phyloP scores from a whole-genome alignment of 2,888 invertebrate species.

The Acronicta aceris region DNA sequence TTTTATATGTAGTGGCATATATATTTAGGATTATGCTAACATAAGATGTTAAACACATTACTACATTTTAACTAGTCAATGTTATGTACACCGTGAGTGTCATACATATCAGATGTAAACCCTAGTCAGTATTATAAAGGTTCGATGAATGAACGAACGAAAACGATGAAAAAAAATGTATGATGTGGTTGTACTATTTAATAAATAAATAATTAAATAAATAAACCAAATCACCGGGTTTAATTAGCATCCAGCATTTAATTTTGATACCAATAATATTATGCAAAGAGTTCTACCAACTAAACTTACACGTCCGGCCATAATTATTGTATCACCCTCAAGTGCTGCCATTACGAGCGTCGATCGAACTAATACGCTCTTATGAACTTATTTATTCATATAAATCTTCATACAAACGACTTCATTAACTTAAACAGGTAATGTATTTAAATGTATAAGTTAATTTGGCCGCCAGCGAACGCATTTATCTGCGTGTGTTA shows the following conservation, averaged over 20 bases:
- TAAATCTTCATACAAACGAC: conserved; percentile 62
- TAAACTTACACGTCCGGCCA: conserved; percentile 37
- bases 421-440: conserved; percentile 62
- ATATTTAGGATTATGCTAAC: too few relatives aligned
- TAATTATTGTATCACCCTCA: conserved; percentile 47
- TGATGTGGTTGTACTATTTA: too few relatives aligned
- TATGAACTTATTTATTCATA: conserved; percentile 53
- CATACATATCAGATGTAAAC: too few relatives aligned
- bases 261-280: not conserved
- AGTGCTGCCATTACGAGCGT: conserved; percentile 36
- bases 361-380: conserved; percentile 49
- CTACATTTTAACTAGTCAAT: too few relatives aligned
- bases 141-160: too few relatives aligned
- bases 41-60: too few relatives aligned
- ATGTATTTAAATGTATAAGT: conserved; percentile 60
- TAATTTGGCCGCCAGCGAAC: conserved; percentile 66
- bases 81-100: too few relatives aligned
- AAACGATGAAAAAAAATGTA: too few relatives aligned
- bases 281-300: conserved; percentile 29
- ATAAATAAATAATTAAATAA: too few relatives aligned
- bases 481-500: conserved; percentile 80
- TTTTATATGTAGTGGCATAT: too few relatives aligned
- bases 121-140: too few relatives aligned
- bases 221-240: not conserved
- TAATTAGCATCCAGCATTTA: too few relatives aligned